Evolutionary conservation across 2,113 vertebrate species (phyloP).

Genomic region (Ageneiosus marmoratus): DNA sequence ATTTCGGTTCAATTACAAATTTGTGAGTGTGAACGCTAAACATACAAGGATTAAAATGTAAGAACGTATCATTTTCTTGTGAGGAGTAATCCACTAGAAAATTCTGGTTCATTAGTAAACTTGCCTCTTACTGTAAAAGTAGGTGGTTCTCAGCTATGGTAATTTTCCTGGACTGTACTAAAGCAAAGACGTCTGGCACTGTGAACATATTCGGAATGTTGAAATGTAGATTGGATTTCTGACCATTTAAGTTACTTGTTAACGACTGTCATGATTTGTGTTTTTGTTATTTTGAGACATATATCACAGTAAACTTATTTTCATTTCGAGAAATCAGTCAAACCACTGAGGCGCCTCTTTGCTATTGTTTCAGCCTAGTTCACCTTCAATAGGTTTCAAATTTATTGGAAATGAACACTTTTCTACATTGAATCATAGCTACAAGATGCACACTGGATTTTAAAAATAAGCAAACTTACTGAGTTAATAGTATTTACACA

Average conservation of each 20-base stretch:
- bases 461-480: too few relatives aligned
- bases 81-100: too few relatives aligned
- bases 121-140: background rate
- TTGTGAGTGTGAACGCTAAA: too few relatives aligned
- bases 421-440: background rate
- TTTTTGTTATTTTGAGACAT: too few relatives aligned
- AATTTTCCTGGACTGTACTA: background rate
- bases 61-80: too few relatives aligned
- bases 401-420: too few relatives aligned
- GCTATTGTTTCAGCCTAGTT: background rate
- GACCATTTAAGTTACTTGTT: background rate
- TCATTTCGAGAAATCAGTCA: background rate
- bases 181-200: background rate
- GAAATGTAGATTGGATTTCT: background rate
- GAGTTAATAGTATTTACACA: background rate
- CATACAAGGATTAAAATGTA: too few relatives aligned
- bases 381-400: background rate
- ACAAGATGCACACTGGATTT: too few relatives aligned
- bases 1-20: too few relatives aligned
- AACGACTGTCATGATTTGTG: too few relatives aligned
- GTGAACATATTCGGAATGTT: background rate
- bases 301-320: background rate
- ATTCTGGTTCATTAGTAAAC: too few relatives aligned
- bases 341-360: background rate
- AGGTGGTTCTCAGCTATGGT: background rate